phyloP scores from a whole-genome alignment of 1,140 invertebrate species.

The Papilio polyxenes region DNA sequence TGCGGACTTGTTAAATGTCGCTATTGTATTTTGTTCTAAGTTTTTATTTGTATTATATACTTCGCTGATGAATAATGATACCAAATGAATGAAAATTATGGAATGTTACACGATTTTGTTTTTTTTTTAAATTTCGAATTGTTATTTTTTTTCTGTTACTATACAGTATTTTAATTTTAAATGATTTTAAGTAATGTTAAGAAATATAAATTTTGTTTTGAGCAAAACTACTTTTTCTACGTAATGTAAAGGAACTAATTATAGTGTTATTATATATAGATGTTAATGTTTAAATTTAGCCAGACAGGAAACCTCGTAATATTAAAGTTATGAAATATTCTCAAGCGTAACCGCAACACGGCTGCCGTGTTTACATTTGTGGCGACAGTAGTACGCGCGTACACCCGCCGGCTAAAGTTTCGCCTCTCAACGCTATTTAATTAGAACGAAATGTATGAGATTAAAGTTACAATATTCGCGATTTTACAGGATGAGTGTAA shows the following conservation, averaged over 20 bases:
- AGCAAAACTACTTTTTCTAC: not conserved
- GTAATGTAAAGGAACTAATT: not conserved
- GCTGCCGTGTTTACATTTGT: conserved; percentile 26
- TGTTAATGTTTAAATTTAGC: conserved; percentile 1
- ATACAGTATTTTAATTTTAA: not conserved
- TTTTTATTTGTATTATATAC: conserved; percentile 5
- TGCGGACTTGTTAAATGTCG: not conserved
- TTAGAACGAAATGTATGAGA: not conserved
- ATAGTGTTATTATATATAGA: not conserved
- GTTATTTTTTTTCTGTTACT: not conserved
- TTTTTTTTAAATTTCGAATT: not conserved
- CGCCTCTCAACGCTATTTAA: not conserved
- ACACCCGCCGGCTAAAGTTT: conserved; percentile 19
- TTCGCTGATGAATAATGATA: not conserved
- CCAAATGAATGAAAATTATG: not conserved
- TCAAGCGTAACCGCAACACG: conserved; percentile 22
- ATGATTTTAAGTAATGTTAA: not conserved
- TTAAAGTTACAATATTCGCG: not conserved
- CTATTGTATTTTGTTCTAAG: conserved; percentile 7
- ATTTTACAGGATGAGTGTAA: not conserved
- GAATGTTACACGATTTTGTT: not conserved
- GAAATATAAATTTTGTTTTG: not conserved
- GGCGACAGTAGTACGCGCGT: conserved; percentile 2
- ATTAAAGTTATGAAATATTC: conserved; percentile 28
- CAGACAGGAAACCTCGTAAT: not conserved